Percentiles rank a stretch among this genome's conserved stretches.
Evolutionary conservation across 2,113 vertebrate genomes (phyloP).

Genomic region (Parotia lawesii): DNA sequence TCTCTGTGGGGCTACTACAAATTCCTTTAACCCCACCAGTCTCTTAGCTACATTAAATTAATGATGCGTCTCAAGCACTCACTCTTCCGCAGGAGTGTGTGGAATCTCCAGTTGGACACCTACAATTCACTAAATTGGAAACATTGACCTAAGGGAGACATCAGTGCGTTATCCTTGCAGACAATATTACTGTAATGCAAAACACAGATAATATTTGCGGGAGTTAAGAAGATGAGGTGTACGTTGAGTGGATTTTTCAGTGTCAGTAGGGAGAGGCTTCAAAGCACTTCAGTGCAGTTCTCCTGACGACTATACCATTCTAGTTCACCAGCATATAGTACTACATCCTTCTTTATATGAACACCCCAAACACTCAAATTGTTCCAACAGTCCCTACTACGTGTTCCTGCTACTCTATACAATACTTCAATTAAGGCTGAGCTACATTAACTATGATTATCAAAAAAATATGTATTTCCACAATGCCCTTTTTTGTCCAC

Average conservation of each 20-base stretch:
- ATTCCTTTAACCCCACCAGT: constrained; percentile 59
- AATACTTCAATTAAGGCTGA: constrained; percentile 44
- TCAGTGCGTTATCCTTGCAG: background rate
- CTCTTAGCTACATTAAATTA: constrained; percentile 60
- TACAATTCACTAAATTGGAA: constrained; percentile 56
- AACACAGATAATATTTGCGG: constrained; percentile 1
- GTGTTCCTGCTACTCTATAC: background rate
- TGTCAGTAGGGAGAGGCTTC: background rate
- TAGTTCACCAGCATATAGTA: background rate
- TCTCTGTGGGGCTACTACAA: constrained; percentile 44
- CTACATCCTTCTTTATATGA: background rate
- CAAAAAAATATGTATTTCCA: background rate
- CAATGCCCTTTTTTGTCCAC: constrained; percentile 47
- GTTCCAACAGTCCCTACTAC: background rate
- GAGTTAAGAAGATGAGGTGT: constrained; percentile 38
- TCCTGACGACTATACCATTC: background rate
- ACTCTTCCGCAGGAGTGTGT: background rate
- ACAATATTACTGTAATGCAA: constrained; percentile 21
- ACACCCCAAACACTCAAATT: background rate
- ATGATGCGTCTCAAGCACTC: constrained; percentile 51
- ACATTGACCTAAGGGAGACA: constrained; percentile 22
- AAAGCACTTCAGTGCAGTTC: background rate
- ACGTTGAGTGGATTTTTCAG: constrained; percentile 1
- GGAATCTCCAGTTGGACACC: constrained; percentile 51
- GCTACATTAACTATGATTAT: constrained; percentile 54